Percentiles rank a stretch among this genome's conserved stretches.
Evolutionary conservation across 2,888 invertebrate species (phyloP).

Genomic region (Dynastes hyllus): DNA sequence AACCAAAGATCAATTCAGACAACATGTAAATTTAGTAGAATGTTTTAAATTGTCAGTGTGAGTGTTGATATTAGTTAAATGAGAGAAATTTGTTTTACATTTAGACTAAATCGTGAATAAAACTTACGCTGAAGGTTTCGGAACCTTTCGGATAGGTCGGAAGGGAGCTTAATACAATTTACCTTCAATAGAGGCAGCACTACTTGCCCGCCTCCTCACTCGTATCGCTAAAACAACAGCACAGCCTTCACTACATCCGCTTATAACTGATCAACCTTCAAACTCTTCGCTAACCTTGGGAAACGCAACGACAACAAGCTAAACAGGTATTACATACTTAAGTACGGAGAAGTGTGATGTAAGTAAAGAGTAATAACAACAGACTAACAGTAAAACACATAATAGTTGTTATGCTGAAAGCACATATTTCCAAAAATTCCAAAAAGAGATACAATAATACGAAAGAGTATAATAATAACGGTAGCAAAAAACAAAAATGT

Average conservation of each 20-base stretch:
- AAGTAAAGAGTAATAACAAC: too few relatives aligned
- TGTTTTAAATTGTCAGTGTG: not conserved
- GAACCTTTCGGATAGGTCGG: constrained; percentile 51
- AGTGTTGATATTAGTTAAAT: not conserved
- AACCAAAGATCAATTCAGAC: too few relatives aligned
- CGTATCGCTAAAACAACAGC: constrained; percentile 72
- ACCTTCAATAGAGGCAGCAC: constrained; percentile 71
- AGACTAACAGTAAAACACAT: too few relatives aligned
- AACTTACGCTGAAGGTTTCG: constrained; percentile 53
- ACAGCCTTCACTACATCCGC: constrained; percentile 63
- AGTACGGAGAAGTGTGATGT: not conserved
- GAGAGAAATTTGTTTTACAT: constrained; percentile 1
- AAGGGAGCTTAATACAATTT: constrained; percentile 67
- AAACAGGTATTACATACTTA: constrained; percentile 1
- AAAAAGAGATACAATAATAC: constrained; percentile 42
- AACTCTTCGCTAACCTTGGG: constrained; percentile 50
- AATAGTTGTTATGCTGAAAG: constrained; percentile 18
- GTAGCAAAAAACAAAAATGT: constrained; percentile 9
- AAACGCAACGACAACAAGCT: constrained; percentile 31
- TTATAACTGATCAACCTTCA: constrained; percentile 50
- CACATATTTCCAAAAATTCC: not conserved
- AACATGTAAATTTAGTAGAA: too few relatives aligned
- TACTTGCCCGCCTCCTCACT: constrained; percentile 72
- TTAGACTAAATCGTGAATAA: constrained; percentile 32
- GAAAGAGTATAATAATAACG: constrained; percentile 4